These are phyloP conservation scores for Procapra przewalskii DNA, from an alignment of 2,113 vertebrate genomes.

Conservation along the genomic window DNA sequence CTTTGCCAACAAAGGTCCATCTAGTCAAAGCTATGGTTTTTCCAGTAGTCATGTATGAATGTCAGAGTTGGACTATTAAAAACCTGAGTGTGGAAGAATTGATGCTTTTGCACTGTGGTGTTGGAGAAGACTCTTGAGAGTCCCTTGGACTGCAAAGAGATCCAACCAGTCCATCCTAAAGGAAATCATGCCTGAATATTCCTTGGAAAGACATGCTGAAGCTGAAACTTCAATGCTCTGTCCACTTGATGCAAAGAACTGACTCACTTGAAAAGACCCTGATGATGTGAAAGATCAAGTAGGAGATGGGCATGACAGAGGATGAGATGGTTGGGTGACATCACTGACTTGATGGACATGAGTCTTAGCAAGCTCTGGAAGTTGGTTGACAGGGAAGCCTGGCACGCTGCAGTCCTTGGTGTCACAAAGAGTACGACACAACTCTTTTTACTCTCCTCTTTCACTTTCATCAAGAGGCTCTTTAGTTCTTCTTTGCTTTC, in stretches of 20 bases:
- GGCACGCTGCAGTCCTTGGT: rapidly evolving
- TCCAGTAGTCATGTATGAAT: not conserved
- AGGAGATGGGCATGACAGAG: not conserved
- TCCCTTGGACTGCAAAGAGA: not conserved
- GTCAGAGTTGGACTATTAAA: not conserved
- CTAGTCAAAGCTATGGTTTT: not conserved
- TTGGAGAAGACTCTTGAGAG: not conserved
- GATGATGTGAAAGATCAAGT: not conserved
- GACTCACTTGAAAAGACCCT: not conserved
- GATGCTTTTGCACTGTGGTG: not conserved
- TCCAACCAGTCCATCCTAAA: not conserved
- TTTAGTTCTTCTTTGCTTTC: not conserved
- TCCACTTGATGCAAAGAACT: rapidly evolving
- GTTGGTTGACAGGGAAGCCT: not conserved
- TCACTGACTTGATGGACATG: not conserved
- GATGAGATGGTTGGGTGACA: not conserved
- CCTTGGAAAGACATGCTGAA: not conserved
- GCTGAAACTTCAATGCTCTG: not conserved
- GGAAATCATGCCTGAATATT: not conserved
- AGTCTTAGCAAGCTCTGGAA: not conserved
- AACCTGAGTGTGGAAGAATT: not conserved
- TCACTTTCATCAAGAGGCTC: not conserved
- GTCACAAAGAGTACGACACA: rapidly evolving
- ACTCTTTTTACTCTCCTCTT: not conserved
- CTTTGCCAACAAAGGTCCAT: not conserved